A percentile compares a stretch with the other conserved stretches of the same genome.
phyloP scores from a whole-genome alignment of 1,140 invertebrate genomes.

The Vollenhovia emeryi region DNA sequence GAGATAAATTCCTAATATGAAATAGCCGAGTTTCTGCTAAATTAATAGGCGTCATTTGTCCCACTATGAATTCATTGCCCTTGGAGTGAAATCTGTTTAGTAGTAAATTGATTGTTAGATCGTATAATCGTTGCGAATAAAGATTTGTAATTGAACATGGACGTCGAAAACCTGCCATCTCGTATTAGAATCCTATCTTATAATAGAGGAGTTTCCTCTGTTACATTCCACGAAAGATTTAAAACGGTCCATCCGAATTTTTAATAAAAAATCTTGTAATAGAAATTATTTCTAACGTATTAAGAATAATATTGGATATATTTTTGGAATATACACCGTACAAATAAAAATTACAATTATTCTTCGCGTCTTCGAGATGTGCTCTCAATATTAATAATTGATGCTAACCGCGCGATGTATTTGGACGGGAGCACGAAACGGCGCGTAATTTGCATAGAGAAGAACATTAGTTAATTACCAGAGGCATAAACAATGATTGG shows the following conservation, averaged over 20 bases:
- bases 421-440: constrained; percentile 64
- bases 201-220: no score
- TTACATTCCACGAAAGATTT: neutral
- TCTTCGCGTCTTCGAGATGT: neutral
- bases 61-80: no score
- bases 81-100: no score
- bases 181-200: no score
- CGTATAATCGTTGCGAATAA: no score
- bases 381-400: constrained; percentile 26
- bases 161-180: no score
- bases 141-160: no score
- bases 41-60: no score
- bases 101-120: no score
- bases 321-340: neutral
- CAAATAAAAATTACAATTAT: neutral
- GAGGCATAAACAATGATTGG: constrained; percentile 84
- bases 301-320: neutral
- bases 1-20: no score
- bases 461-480: constrained; percentile 86
- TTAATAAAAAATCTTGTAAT: neutral
- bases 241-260: neutral
- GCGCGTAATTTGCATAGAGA: constrained; percentile 81
- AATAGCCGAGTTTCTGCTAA: no score
- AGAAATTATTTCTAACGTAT: neutral
- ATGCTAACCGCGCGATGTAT: constrained; percentile 54